Evolutionary conservation across 2,888 invertebrate genomes (phyloP).

Genomic region (Gryllus longicercus): DNA sequence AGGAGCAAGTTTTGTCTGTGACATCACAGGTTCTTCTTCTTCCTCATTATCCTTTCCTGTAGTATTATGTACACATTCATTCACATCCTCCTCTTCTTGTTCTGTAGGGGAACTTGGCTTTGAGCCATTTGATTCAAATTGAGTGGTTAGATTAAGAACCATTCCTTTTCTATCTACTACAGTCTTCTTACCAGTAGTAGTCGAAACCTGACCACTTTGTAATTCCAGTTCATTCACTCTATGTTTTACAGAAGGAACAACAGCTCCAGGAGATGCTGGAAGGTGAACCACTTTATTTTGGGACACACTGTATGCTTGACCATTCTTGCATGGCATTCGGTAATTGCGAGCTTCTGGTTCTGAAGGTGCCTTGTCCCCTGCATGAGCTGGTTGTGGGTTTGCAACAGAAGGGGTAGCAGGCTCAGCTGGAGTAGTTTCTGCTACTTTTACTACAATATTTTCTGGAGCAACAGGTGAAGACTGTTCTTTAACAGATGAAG

Average conservation of each 20-base stretch:
- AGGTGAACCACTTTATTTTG: slow-evolving; percentile 85
- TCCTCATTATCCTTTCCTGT: slow-evolving; percentile 39
- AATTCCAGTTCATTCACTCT: slow-evolving; percentile 71
- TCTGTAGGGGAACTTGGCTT: slow-evolving; percentile 46
- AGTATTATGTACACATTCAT: not conserved
- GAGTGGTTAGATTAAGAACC: slow-evolving; percentile 56
- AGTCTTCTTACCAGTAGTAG: slow-evolving; percentile 37
- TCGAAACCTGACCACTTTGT: slow-evolving; percentile 30
- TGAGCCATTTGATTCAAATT: slow-evolving; percentile 52
- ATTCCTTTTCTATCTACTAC: slow-evolving; percentile 46
- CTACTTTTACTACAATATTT: not conserved
- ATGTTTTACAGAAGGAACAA: slow-evolving; percentile 61
- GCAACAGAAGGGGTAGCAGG: not conserved
- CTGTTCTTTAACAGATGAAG: slow-evolving; percentile 40
- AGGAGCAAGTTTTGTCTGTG: slow-evolving; percentile 42
- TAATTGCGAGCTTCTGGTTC: slow-evolving; percentile 40
- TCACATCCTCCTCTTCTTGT: not conserved
- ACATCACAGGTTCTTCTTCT: slow-evolving; percentile 48
- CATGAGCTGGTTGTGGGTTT: slow-evolving; percentile 26
- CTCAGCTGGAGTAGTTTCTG: not conserved
- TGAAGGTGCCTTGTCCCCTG: slow-evolving; percentile 18
- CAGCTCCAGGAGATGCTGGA: slow-evolving; percentile 51
- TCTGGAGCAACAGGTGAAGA: slow-evolving; percentile 31
- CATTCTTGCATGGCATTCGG: slow-evolving; percentile 80
- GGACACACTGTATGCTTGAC: slow-evolving; percentile 82